Evolutionary conservation across 2,113 vertebrate species (phyloP).

Genomic region (Sebastes fasciatus): DNA sequence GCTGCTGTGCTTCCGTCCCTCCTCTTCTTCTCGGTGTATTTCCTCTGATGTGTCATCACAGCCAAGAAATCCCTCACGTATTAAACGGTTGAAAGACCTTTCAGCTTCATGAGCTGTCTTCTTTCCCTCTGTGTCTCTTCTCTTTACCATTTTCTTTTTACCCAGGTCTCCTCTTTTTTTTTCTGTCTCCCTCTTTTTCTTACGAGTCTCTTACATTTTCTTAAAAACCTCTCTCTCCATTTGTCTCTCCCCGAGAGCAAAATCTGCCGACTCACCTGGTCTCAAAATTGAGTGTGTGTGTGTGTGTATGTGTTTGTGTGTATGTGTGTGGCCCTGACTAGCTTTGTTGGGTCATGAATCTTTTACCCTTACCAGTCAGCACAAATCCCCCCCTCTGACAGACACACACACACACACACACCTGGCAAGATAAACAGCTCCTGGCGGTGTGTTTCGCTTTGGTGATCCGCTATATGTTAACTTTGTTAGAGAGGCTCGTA

Average conservation of each 20-base stretch:
- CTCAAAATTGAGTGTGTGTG: conserved; percentile 50
- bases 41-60: conserved; percentile 61
- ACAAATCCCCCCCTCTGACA: conserved; percentile 64
- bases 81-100: conserved; percentile 61
- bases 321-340: conserved; percentile 64
- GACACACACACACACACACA: conserved; percentile 23
- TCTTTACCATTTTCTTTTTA: conserved; percentile 33
- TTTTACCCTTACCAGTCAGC: conserved; percentile 77
- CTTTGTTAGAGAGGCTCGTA: conserved; percentile 40
- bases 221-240: conserved; percentile 42
- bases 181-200: not conserved
- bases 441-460: conserved; percentile 46
- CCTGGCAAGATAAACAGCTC: conserved; percentile 63
- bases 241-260: conserved; percentile 57
- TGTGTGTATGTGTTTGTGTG: conserved; percentile 28
- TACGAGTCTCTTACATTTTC: conserved; percentile 33
- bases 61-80: conserved; percentile 59
- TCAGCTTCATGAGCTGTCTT: conserved; percentile 54
- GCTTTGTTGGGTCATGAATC: conserved; percentile 80
- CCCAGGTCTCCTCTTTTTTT: not conserved
- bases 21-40: conserved; percentile 43
- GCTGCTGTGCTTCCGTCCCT: conserved; percentile 29
- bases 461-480: conserved; percentile 62
- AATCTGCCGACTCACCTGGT: conserved; percentile 74
- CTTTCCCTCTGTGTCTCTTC: conserved; percentile 30